Evolutionary conservation across 2,797 vertebrate genomes (phyloP), one percentile per base, ranked within the genome.

Genomic region (Argyrosomus regius): DNA sequence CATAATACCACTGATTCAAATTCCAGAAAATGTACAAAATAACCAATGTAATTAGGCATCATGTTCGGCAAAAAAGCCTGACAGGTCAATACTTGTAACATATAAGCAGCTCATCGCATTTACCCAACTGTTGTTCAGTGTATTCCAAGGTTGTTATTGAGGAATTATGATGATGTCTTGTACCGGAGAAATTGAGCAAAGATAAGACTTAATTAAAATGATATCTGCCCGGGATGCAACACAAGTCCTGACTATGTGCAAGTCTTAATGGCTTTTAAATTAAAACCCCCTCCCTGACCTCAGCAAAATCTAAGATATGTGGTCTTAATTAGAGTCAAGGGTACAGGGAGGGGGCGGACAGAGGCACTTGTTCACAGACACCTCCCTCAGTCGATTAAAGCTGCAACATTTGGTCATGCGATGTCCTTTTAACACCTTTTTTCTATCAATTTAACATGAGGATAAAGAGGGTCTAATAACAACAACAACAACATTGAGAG

Each of bases 191-290:
- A 92, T 91, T 87, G 82, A 86, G 69, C 60, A 86, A 88, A 91
- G 95, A 96, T 96, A 95, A 95, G 92, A 90, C 91, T 95, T 95
- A 95, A 96, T 96, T 95, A 95, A 93, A 93, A 90, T 87, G 13
- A 88, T 92, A 95, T 94, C 93, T 92, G 80, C 79, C 88, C 65
- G 48, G 83, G 88, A 92, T 87, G 83, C 85, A 90, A 90, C 88
- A 87, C 82, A 81, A 84, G 87, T 84, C 90, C 81, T 83, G 66
- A 70, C 82, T 75, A 74, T 70, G 90, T 66, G 82, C 72, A 75
- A 59, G 77, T 91, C 85, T 77, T 94, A 93, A 94, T 86, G 92
- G 79, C 84, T 91, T 94, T 93, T 93, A 93, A 96, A 95, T 95
- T 94, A 94, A 95, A 94, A 92, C 88, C 92, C 86, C 83, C 35